Evolutionary conservation across 2,888 invertebrate species (phyloP).

Genomic region (Odiellus spinosus): DNA sequence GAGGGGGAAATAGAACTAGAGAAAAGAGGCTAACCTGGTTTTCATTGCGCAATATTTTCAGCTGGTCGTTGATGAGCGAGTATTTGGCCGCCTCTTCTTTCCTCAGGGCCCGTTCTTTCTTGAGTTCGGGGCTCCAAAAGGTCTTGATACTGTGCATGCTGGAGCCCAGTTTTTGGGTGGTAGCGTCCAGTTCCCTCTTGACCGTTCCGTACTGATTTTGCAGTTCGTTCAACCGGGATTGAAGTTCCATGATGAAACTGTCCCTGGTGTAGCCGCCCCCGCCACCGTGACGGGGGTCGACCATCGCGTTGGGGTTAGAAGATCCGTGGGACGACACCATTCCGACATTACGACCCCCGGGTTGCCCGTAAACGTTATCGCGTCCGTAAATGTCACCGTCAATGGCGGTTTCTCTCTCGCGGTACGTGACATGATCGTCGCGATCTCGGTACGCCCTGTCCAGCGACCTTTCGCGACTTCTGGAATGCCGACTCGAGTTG

Average conservation of each 20-base stretch:
- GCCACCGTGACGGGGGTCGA: neutral
- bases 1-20: too few species aligned
- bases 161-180: slow-evolving; percentile 92
- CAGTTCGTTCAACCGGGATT: slow-evolving; percentile 84
- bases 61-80: slow-evolving; percentile 88
- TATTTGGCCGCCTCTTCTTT: slow-evolving; percentile 97
- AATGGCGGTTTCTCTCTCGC: slow-evolving; percentile 8
- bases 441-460: slow-evolving; percentile 36
- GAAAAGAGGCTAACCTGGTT: slow-evolving; percentile 57
- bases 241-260: slow-evolving; percentile 65
- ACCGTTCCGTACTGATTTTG: slow-evolving; percentile 79
- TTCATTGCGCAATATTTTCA: slow-evolving; percentile 86
- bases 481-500: slow-evolving; percentile 17
- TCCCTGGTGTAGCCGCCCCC: slow-evolving; percentile 30
- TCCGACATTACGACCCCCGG: neutral
- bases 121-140: slow-evolving; percentile 99
- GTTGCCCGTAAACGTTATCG: slow-evolving; percentile 2
- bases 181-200: slow-evolving; percentile 83
- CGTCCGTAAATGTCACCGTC: slow-evolving; percentile 9
- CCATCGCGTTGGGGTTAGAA: neutral
- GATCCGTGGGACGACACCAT: too few species aligned
- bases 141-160: slow-evolving; percentile 99
- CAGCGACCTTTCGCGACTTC: slow-evolving; percentile 42
- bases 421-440: slow-evolving; percentile 10
- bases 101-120: slow-evolving; percentile 86